A percentile compares a stretch with the other conserved stretches of the same genome.
phyloP scores from a whole-genome alignment of 2,797 vertebrate species.

The Sarcoramphus papa region DNA sequence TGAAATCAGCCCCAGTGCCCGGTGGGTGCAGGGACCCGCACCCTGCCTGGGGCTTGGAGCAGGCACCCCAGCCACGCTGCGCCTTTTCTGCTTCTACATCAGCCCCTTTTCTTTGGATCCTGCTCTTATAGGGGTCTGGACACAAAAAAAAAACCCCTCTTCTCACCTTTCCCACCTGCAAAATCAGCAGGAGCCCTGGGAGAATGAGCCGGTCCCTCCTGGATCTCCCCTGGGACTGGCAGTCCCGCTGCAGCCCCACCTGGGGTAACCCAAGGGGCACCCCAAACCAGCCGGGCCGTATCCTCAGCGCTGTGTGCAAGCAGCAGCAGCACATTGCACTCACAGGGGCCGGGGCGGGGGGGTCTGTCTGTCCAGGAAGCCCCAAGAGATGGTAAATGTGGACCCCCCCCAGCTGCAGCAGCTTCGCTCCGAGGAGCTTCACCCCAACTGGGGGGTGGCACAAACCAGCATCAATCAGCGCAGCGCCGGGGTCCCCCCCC shows the following conservation, averaged over 20 bases:
- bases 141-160: accelerated
- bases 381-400: not conserved
- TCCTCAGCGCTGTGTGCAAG: not conserved
- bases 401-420: not conserved
- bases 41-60: not conserved
- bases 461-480: not conserved
- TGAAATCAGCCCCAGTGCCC: not conserved
- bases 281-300: not conserved
- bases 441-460: not conserved
- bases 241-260: not conserved
- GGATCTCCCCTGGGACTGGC: not conserved
- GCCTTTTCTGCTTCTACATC: not conserved
- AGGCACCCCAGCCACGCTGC: not conserved
- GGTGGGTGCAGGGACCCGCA: not conserved
- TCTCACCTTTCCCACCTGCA: not conserved
- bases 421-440: not conserved
- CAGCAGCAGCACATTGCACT: not conserved
- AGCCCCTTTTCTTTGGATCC: not conserved
- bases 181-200: not conserved
- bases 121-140: not conserved
- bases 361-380: not conserved
- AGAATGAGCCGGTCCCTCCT: not conserved
- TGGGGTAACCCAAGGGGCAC: not conserved
- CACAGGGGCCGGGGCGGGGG: accelerated
- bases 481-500: not conserved